These are phyloP conservation scores for Pammene fasciana DNA, from an alignment of 2,888 invertebrate species.

Conservation along the genomic window DNA sequence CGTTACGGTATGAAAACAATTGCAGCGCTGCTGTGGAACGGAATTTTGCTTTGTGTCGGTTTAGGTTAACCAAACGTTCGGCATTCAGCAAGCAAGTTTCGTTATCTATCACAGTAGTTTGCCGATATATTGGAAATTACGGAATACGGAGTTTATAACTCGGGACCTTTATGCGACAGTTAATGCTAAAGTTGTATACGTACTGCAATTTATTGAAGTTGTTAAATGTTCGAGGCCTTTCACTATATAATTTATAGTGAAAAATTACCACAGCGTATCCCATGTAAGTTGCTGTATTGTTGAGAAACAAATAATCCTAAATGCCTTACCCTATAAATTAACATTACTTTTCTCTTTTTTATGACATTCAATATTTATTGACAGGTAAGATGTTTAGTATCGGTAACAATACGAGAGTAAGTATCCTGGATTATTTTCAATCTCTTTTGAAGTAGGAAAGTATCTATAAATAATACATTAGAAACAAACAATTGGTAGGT, in stretches of 20 bases:
- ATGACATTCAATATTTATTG: background rate
- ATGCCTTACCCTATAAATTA: too few species aligned
- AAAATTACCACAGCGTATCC: constrained; percentile 7
- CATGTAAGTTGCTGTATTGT: background rate
- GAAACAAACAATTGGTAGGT: constrained; percentile 15
- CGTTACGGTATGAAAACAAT: constrained; percentile 37
- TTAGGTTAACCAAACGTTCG: constrained; percentile 37
- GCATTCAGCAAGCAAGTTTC: constrained; percentile 37
- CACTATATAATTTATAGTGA: constrained; percentile 2
- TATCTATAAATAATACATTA: constrained; percentile 10
- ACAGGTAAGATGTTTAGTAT: background rate
- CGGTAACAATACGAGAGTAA: background rate
- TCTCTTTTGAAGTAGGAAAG: background rate
- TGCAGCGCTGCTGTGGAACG: constrained; percentile 21
- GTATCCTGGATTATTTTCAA: background rate
- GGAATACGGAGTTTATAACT: constrained; percentile 23
- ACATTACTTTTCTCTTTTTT: too few species aligned
- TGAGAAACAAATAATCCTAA: too few species aligned
- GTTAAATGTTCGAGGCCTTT: constrained; percentile 17
- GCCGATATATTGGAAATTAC: constrained; percentile 38
- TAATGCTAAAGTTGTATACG: constrained; percentile 27
- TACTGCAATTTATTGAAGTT: constrained; percentile 27
- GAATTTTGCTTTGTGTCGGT: constrained; percentile 41
- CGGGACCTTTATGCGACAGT: constrained; percentile 31
- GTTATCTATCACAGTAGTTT: constrained; percentile 42